A percentile compares a stretch with the other conserved stretches of the same genome.
phyloP scores from a whole-genome alignment of 2,113 vertebrate genomes.

The Scophthalmus maximus region DNA sequence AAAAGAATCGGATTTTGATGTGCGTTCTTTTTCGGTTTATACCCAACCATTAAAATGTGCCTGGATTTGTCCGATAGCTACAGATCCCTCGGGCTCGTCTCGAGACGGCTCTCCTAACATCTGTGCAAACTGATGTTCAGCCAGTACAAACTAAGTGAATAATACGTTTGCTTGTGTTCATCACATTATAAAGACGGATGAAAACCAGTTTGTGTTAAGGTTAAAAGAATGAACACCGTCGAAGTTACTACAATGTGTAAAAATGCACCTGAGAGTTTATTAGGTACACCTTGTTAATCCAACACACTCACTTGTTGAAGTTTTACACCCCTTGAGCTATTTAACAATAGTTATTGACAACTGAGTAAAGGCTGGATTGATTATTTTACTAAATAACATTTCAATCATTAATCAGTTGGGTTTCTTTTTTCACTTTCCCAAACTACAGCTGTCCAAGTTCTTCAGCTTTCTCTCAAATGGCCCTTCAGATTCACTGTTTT shows the following conservation, averaged over 20 bases:
- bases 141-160: not conserved
- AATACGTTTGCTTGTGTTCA: not conserved
- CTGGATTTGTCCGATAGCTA: not conserved
- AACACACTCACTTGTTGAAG: too few species aligned
- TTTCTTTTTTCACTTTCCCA: not conserved
- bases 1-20: not conserved
- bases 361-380: not conserved
- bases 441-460: too few species aligned
- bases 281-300: not conserved
- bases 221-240: too few species aligned
- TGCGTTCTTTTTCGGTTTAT: not conserved
- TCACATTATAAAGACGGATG: not conserved
- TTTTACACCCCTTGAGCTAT: too few species aligned
- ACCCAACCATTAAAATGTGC: not conserved
- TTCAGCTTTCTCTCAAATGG: not conserved
- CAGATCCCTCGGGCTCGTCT: not conserved
- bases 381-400: not conserved
- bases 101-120: not conserved
- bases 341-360: too few species aligned
- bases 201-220: too few species aligned
- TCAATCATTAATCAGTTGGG: not conserved
- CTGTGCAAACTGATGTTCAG: not conserved
- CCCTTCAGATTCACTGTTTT: too few species aligned
- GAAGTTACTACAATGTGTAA: too few species aligned
- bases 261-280: not conserved